These are phyloP conservation scores for Anseranas semipalmata DNA, from an alignment of 2,113 vertebrate species.

Conservation along the genomic window DNA sequence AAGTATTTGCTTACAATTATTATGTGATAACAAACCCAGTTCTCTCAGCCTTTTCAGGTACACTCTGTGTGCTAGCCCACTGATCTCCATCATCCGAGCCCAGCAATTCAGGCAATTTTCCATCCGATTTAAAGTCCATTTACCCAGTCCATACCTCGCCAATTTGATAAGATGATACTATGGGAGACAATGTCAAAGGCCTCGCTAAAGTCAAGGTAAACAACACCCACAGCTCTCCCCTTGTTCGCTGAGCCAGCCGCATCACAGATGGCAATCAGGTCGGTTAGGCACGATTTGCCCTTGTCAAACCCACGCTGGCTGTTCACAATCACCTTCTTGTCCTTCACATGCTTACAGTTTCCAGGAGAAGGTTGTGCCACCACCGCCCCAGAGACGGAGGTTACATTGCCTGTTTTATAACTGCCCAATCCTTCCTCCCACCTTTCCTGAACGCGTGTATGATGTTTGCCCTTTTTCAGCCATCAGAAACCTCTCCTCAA, in stretches of 20 bases:
- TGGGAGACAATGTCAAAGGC: background rate
- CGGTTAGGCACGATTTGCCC: background rate
- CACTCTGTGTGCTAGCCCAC: background rate
- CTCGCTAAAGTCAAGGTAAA: background rate
- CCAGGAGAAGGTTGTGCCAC: background rate
- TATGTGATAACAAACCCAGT: background rate
- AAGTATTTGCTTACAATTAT: background rate
- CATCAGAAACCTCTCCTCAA: background rate
- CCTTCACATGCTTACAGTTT: background rate
- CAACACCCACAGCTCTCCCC: background rate
- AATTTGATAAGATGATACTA: background rate
- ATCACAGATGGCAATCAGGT: background rate
- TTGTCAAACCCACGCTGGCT: background rate
- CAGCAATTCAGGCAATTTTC: background rate
- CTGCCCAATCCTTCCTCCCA: background rate
- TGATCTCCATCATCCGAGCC: background rate
- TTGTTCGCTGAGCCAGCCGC: background rate
- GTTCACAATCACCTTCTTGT: background rate
- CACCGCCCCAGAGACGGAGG: background rate
- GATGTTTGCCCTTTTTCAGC: background rate
- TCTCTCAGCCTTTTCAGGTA: background rate
- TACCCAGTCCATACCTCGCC: background rate
- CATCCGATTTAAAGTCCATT: background rate
- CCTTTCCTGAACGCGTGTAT: rapidly evolving
- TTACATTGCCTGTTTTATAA: background rate